Percentiles rank a stretch among this genome's conserved stretches.
These are phyloP conservation scores for Torymus texanus DNA, from an alignment of 2,888 invertebrate species.

Conservation along the genomic window DNA sequence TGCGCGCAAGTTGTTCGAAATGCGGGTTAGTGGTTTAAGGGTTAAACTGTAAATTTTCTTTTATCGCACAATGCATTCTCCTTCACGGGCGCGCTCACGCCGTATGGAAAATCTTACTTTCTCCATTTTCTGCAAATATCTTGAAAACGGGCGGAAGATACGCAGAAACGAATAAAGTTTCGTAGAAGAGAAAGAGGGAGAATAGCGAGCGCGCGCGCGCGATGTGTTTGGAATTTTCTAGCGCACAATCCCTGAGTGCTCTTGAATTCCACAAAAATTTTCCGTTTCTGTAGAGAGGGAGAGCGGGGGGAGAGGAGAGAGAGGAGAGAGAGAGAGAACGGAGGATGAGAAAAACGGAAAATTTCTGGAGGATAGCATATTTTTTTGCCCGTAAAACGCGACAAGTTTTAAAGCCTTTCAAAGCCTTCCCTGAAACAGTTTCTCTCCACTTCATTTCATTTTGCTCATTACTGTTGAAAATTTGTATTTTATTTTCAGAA, in stretches of 20 bases:
- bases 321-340: too few relatives aligned
- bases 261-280: slow-evolving; percentile 52
- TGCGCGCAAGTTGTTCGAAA: background rate
- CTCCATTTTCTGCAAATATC: slow-evolving; percentile 45
- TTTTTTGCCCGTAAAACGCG: background rate
- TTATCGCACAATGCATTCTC: background rate
- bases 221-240: slow-evolving; percentile 48
- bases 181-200: background rate
- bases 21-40: background rate
- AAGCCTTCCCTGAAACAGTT: background rate
- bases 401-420: slow-evolving; percentile 21
- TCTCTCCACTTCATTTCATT: slow-evolving; percentile 13
- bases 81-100: too few relatives aligned
- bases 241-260: slow-evolving; percentile 34
- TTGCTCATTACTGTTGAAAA: background rate
- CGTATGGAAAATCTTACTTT: slow-evolving; percentile 28
- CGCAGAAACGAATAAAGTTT: slow-evolving; percentile 42
- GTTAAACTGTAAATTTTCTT: slow-evolving; percentile 12
- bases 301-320: too few relatives aligned
- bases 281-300: slow-evolving; percentile 30
- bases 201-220: background rate
- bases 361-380: background rate
- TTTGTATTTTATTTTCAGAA: background rate
- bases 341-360: slow-evolving; percentile 21
- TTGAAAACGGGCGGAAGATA: slow-evolving; percentile 30